Base-by-base conservation (phyloP, 2,888 invertebrate genomes). In the Scaptomyza parva region DNA sequence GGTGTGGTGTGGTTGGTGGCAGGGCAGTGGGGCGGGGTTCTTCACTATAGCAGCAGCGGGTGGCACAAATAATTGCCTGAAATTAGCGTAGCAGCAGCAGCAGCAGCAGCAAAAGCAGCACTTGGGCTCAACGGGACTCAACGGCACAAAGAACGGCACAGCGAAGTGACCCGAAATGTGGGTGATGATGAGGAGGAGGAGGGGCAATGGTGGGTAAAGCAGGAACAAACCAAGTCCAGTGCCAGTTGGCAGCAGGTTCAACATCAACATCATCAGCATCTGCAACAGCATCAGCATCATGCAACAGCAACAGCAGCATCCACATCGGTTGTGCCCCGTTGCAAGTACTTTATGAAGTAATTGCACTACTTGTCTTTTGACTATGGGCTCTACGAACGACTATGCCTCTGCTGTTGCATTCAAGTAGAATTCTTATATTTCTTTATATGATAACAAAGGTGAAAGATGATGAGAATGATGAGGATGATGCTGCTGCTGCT, bases 281-380 rank as follows among this genome's bases (percentile, higher is more conserved):
- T 33, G 5, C 52, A 59, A 20, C 39, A n/a, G 11, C 37, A 30
- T 22, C 53, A 37, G 58, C 48, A 41, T 33, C 40, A 54, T 63
- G 45, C 47, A 62, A 76, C 64, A 66, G n/a, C n/a, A n/a, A n/a
- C n/a, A n/a, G n/a, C n/a, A n/a, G n/a, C n/a, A n/a, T n/a, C n/a
- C n/a, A n/a, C n/a, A n/a, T n/a, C n/a, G n/a, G n/a, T n/a, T 70
- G 81, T 68, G 82, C 64, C 81, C 75, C 70, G 71, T 84, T 86
- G 64, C 78, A 88, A 86, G 87, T 88, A 73, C 86, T 81, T 87
- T 87, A 85, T 85, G 85, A 76, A 81, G 78, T 84, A 84, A 84
- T 84, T 84, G 85, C 87, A 84, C 75, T 68, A 78, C 88, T 83
- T 83, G 88, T 86, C 81, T 76, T 35, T 68, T 45, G 68, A 60